Conservation (phyloP, 2,797 vertebrate species). For the Pangasius krempfi region DNA sequence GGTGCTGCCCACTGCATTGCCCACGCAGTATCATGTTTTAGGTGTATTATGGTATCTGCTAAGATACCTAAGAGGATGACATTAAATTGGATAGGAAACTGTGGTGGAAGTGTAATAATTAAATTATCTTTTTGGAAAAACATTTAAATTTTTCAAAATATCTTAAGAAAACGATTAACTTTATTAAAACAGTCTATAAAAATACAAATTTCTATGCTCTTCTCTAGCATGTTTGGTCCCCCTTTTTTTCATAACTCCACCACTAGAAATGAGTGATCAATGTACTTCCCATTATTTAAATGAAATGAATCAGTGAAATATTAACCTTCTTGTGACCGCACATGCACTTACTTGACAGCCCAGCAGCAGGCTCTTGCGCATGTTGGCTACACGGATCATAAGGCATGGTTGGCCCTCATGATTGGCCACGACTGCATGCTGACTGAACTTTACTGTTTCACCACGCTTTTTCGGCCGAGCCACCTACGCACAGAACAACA, state of each 20-base stretch:
- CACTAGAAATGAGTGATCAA: background rate
- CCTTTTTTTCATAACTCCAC: background rate
- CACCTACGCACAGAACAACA: slow-evolving; percentile 63
- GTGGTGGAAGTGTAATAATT: background rate
- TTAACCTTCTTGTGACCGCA: background rate
- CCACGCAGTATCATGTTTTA: background rate
- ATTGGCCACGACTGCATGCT: slow-evolving; percentile 87
- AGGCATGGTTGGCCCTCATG: slow-evolving; percentile 87
- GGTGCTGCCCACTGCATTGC: background rate
- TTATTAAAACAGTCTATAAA: background rate
- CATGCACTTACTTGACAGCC: slow-evolving; percentile 87
- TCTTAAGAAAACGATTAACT: background rate
- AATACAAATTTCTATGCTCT: background rate
- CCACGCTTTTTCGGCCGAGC: slow-evolving; percentile 94
- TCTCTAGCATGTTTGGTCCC: background rate
- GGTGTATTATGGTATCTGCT: background rate
- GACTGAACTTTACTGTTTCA: slow-evolving; percentile 94
- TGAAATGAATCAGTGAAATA: background rate
- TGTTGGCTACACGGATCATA: slow-evolving; percentile 96
- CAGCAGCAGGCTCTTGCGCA: slow-evolving; percentile 93
- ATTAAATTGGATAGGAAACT: background rate
- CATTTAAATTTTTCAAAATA: background rate
- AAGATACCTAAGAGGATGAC: background rate
- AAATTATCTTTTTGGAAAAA: background rate
- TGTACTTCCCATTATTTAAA: background rate